Evolutionary conservation across 1,140 invertebrate genomes (phyloP).

Genomic region (Cephus cinctus): DNA sequence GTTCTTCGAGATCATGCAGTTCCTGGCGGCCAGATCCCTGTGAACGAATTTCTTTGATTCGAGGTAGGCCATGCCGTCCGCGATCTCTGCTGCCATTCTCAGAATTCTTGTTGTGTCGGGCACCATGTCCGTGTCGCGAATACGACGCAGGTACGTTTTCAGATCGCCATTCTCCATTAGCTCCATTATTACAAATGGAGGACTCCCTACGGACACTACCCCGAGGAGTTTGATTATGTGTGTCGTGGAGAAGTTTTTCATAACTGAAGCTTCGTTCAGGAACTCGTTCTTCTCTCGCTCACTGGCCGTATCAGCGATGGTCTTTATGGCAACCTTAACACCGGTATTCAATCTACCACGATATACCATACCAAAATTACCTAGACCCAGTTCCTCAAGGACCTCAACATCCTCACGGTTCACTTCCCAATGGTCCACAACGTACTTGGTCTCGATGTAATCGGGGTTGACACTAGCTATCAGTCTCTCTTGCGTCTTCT

Average conservation of each 20-base stretch:
- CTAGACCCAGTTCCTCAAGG: slow-evolving; percentile 63
- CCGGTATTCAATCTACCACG: slow-evolving; percentile 53
- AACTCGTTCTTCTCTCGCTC: slow-evolving; percentile 61
- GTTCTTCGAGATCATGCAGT: slow-evolving; percentile 74
- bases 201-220: slow-evolving; percentile 66
- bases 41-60: slow-evolving; percentile 73
- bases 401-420: slow-evolving; percentile 60
- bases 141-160: slow-evolving; percentile 63
- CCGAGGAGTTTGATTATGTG: slow-evolving; percentile 73
- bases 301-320: slow-evolving; percentile 59
- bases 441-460: slow-evolving; percentile 54
- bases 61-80: slow-evolving; percentile 79
- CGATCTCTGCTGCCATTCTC: slow-evolving; percentile 74
- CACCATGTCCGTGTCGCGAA: slow-evolving; percentile 37
- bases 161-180: slow-evolving; percentile 74
- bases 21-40: slow-evolving; percentile 75
- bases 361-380: slow-evolving; percentile 72
- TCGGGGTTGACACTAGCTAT: slow-evolving; percentile 48
- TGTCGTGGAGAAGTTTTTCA: slow-evolving; percentile 60
- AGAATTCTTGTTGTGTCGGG: slow-evolving; percentile 50
- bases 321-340: slow-evolving; percentile 67
- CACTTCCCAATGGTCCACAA: slow-evolving; percentile 70
- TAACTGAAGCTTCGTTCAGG: slow-evolving; percentile 66
- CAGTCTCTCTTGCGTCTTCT: slow-evolving; percentile 32
- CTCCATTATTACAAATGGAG: slow-evolving; percentile 74